phyloP scores from a whole-genome alignment of 2,113 vertebrate genomes.

The Anseranas semipalmata region DNA sequence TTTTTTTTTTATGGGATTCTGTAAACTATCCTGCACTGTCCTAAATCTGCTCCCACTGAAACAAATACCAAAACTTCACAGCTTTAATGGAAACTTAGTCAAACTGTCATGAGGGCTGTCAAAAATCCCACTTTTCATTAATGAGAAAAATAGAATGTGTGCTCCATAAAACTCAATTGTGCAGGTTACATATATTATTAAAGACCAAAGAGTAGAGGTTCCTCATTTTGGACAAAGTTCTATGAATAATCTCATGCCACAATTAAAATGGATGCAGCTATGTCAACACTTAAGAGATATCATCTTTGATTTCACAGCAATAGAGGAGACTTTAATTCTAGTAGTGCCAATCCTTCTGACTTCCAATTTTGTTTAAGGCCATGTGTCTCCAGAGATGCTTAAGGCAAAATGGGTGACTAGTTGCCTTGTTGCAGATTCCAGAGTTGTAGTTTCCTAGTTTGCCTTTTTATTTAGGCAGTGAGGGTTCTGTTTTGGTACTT shows the following conservation, averaged over 20 bases:
- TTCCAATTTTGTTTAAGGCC: neutral
- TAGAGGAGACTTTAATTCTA: neutral
- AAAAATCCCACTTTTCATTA: neutral
- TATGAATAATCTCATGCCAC: neutral
- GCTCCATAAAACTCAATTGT: neutral
- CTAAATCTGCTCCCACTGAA: neutral
- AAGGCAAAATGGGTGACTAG: neutral
- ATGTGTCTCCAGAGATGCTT: neutral
- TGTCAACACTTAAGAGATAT: neutral
- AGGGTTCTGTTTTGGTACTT: neutral
- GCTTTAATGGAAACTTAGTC: neutral
- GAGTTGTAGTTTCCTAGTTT: neutral
- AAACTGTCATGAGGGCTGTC: neutral
- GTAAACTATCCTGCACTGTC: neutral
- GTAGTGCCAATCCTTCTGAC: neutral
- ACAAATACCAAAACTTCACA: neutral
- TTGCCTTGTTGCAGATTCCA: neutral
- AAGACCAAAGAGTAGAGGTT: neutral
- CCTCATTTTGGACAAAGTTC: neutral
- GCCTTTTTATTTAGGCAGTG: neutral
- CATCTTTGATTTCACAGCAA: neutral
- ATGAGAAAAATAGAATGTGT: neutral
- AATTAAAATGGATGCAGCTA: neutral
- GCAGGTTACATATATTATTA: neutral
- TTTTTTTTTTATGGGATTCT: neutral